phyloP scores from a whole-genome alignment of 2,888 invertebrate species.

The Coremacera marginata region DNA sequence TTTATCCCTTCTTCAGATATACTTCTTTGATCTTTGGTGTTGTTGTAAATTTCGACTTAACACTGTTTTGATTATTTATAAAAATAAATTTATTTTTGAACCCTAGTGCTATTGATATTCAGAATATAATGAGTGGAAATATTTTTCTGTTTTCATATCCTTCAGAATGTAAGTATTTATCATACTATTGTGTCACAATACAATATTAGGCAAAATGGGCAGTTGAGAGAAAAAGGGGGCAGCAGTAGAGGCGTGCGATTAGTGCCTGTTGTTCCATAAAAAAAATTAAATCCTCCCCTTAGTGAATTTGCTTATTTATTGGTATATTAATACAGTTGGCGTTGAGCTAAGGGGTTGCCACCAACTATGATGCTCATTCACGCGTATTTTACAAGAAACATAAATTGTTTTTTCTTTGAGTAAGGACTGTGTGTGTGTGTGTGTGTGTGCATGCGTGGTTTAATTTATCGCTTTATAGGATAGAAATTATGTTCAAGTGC shows the following conservation, averaged over 20 bases:
- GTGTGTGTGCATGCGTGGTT: conserved; percentile 45
- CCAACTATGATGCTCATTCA: conserved; percentile 33
- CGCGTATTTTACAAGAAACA: conserved; percentile 38
- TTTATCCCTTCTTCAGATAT: not conserved
- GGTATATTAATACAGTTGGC: conserved; percentile 54
- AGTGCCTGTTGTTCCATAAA: not conserved
- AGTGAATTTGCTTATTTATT: conserved; percentile 42
- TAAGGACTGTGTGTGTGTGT: not conserved
- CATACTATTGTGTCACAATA: conserved; percentile 16
- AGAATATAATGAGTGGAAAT: conserved; percentile 25
- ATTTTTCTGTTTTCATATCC: not conserved
- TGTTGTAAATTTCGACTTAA: not conserved
- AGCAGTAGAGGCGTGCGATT: not conserved
- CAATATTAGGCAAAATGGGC: not conserved
- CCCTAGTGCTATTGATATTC: not conserved
- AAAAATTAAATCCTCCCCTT: not conserved
- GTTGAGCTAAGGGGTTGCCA: conserved; percentile 50
- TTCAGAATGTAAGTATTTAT: conserved; percentile 15
- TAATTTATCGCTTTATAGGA: conserved; percentile 46
- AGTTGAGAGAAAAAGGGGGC: not conserved
- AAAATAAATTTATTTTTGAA: not conserved
- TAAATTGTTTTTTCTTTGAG: not conserved
- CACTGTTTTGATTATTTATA: not conserved
- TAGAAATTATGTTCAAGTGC: not conserved
- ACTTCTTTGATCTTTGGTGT: conserved; percentile 18